phyloP scores from a whole-genome alignment of 2,113 vertebrate genomes.

The Anthoscopus minutus region DNA sequence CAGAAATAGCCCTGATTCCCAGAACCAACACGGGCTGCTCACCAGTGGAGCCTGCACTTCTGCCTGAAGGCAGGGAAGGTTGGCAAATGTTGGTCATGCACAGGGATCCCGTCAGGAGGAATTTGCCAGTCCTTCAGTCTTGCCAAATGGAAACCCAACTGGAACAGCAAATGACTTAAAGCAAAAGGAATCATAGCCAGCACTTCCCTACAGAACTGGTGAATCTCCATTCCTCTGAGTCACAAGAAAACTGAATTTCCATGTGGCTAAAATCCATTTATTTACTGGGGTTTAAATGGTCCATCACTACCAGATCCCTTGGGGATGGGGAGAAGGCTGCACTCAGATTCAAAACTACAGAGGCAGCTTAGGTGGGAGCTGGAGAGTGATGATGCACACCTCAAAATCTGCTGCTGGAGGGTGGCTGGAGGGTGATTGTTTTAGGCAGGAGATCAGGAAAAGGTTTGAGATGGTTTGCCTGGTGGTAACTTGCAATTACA shows the following conservation, averaged over 20 bases:
- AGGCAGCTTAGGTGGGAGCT: background rate
- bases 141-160: background rate
- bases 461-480: background rate
- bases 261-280: background rate
- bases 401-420: background rate
- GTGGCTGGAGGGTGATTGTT: background rate
- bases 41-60: background rate
- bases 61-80: background rate
- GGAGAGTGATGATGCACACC: background rate
- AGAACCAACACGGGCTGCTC: background rate
- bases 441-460: background rate
- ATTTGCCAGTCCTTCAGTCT: background rate
- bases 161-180: background rate
- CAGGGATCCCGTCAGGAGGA: background rate
- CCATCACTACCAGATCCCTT: background rate
- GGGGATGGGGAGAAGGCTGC: background rate
- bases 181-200: background rate
- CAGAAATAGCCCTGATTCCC: background rate
- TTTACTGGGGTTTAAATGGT: background rate
- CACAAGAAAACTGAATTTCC: background rate
- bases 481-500: background rate
- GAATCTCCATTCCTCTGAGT: background rate
- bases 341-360: background rate
- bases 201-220: background rate
- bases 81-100: background rate